phyloP scores from a whole-genome alignment of 35 echinoderm and acorn worm genomes.

The Lytechinus pictus region DNA sequence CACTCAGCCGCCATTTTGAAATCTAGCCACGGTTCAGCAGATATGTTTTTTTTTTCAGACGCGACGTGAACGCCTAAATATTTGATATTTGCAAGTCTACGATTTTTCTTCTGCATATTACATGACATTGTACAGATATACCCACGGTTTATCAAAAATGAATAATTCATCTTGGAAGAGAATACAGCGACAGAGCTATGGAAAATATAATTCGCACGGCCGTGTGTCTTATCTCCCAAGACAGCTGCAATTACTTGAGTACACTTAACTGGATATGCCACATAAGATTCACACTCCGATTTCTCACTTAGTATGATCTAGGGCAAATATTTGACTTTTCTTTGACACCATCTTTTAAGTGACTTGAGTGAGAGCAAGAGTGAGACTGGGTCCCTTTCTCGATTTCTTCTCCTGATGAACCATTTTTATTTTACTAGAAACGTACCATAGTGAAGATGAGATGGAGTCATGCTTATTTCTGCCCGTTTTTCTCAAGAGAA shows the following conservation, averaged over 20 bases:
- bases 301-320: neutral
- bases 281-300: neutral
- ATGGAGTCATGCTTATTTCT: neutral
- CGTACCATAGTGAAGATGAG: neutral
- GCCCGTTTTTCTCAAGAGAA: too few species aligned
- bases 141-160: neutral
- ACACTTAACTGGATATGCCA: neutral
- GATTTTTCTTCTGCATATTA: neutral
- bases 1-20: neutral
- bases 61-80: neutral
- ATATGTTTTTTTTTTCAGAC: neutral
- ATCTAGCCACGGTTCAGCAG: neutral
- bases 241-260: neutral
- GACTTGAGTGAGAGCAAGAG: too few species aligned
- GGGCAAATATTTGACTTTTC: neutral
- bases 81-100: neutral
- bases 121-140: neutral
- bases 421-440: neutral
- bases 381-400: too few species aligned
- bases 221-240: neutral
- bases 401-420: neutral
- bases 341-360: neutral
- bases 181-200: neutral
- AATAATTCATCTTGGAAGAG: neutral
- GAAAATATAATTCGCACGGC: neutral